Evolutionary conservation across 2,888 invertebrate genomes (phyloP).

Genomic region (Tanytarsus gracilentus): DNA sequence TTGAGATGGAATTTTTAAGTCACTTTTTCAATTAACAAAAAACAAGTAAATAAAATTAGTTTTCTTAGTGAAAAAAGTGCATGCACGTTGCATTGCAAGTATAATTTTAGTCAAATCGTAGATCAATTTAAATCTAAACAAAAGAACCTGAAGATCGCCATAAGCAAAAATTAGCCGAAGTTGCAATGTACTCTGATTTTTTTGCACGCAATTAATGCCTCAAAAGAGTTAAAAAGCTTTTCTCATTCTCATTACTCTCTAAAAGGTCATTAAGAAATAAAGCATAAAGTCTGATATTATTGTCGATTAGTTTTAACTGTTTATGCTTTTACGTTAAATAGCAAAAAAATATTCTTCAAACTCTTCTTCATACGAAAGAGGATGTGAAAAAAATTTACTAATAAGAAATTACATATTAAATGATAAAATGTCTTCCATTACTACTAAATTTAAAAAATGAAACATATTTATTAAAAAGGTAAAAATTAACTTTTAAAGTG

Average conservation of each 20-base stretch:
- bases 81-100: neutral
- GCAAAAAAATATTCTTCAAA: neutral
- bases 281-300: conserved; percentile 18
- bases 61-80: too few relatives aligned
- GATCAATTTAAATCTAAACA: too few relatives aligned
- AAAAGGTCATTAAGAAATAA: neutral
- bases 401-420: conserved; percentile 1
- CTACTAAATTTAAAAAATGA: conserved; percentile 11
- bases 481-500: conserved; percentile 23
- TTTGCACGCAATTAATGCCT: neutral
- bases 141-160: neutral
- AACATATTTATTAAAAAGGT: conserved; percentile 24
- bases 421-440: conserved; percentile 28
- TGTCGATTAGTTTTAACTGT: conserved; percentile 19
- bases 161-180: neutral
- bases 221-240: neutral
- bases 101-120: neutral
- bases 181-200: conserved; percentile 1
- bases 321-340: neutral
- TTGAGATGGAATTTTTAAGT: too few relatives aligned
- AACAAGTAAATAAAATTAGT: too few relatives aligned
- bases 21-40: too few relatives aligned
- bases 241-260: neutral
- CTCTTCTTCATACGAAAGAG: neutral
- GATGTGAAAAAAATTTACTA: neutral